phyloP scores from a whole-genome alignment of 2,888 invertebrate genomes.

The Alviniconcha strummeri region DNA sequence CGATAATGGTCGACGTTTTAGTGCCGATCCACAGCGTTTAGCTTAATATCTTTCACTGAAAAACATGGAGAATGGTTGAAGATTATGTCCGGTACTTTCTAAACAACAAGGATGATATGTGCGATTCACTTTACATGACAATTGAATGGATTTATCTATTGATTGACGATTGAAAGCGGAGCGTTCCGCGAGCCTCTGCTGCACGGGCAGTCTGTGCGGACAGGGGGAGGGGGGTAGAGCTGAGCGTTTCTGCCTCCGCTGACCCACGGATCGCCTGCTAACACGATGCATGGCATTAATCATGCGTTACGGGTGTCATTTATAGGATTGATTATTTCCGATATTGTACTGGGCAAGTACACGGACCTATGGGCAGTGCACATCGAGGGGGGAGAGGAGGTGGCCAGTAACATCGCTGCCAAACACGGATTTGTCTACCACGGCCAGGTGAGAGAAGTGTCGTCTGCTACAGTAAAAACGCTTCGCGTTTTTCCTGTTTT shows the following conservation, averaged over 20 bases:
- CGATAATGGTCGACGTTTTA: slow-evolving; percentile 26
- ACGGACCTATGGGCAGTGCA: slow-evolving; percentile 70
- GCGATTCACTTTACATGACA: slow-evolving; percentile 24
- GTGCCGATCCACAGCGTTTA: slow-evolving; percentile 20
- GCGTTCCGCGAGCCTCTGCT: slow-evolving; percentile 27
- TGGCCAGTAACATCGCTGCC: slow-evolving; percentile 60
- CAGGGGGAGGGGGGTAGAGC: slow-evolving; percentile 34
- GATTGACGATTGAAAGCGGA: slow-evolving; percentile 28
- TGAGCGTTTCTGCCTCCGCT: slow-evolving; percentile 29
- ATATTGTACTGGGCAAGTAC: slow-evolving; percentile 49
- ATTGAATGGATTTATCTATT: slow-evolving; percentile 31
- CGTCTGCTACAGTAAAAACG: not conserved
- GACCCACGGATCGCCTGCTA: slow-evolving; percentile 27
- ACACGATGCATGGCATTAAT: slow-evolving; percentile 53
- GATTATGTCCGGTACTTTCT: slow-evolving; percentile 7
- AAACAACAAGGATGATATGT: slow-evolving; percentile 7
- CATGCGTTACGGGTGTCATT: slow-evolving; percentile 49
- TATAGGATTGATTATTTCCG: slow-evolving; percentile 49
- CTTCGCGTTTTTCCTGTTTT: not conserved
- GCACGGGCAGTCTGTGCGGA: slow-evolving; percentile 30
- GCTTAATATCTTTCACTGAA: slow-evolving; percentile 28
- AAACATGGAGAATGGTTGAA: slow-evolving; percentile 49
- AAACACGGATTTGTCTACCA: slow-evolving; percentile 67
- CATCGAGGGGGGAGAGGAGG: slow-evolving; percentile 61
- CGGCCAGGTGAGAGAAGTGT: slow-evolving; percentile 54